Evolutionary conservation across 1,140 invertebrate genomes (phyloP).

Genomic region (Parasteatoda tepidariorum): DNA sequence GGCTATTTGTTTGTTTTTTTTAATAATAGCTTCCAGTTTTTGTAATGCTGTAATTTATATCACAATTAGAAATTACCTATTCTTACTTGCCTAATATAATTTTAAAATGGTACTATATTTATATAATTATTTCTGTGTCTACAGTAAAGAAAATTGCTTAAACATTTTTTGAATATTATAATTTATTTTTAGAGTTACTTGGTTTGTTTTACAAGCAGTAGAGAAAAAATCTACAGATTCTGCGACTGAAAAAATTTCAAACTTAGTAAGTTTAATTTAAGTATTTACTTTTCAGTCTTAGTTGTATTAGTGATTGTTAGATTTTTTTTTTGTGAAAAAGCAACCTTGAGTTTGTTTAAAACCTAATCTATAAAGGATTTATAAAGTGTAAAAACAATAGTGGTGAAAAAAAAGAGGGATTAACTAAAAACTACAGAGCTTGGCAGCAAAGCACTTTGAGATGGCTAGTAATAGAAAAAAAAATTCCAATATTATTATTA

Average conservation of each 20-base stretch:
- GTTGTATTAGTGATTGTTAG: not conserved
- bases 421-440: too few relatives aligned
- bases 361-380: not conserved
- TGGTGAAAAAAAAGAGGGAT: not conserved
- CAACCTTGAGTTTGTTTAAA: not conserved
- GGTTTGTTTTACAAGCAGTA: constrained; percentile 12
- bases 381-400: not conserved
- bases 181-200: constrained; percentile 17
- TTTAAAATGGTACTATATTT: too few relatives aligned
- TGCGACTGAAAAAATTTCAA: not conserved
- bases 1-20: too few relatives aligned
- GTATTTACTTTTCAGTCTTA: not conserved
- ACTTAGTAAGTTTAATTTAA: not conserved
- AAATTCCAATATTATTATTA: too few relatives aligned
- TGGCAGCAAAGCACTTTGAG: too few relatives aligned
- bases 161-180: not conserved
- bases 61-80: not conserved
- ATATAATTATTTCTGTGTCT: too few relatives aligned
- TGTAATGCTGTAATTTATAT: not conserved
- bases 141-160: not conserved
- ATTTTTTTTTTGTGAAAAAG: not conserved
- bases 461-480: too few relatives aligned
- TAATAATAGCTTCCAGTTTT: not conserved
- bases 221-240: not conserved
- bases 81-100: too few relatives aligned